Percentiles rank a stretch among this genome's conserved stretches.
These are phyloP conservation scores for Gallinago media DNA, from an alignment of 2,113 vertebrate species.

Conservation along the genomic window DNA sequence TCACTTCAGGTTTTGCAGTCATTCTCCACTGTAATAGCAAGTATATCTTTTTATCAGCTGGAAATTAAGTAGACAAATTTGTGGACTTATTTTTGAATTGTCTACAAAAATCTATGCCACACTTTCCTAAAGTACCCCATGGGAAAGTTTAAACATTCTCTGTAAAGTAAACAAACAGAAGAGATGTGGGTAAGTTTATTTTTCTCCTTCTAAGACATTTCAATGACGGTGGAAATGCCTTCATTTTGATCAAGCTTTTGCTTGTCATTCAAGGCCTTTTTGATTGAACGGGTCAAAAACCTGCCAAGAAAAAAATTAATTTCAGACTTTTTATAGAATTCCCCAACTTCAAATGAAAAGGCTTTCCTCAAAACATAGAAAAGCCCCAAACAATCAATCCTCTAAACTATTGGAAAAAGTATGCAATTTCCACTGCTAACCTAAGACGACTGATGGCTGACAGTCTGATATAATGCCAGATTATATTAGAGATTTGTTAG, in stretches of 20 bases:
- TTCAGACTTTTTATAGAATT: background rate
- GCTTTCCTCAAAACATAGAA: background rate
- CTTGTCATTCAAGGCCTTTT: background rate
- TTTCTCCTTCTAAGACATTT: background rate
- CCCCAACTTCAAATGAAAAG: background rate
- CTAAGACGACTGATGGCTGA: background rate
- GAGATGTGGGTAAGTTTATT: background rate
- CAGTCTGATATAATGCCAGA: background rate
- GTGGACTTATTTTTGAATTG: background rate
- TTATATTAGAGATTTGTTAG: background rate
- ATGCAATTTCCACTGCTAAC: background rate
- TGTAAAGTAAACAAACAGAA: background rate
- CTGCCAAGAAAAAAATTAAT: background rate
- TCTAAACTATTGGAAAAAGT: background rate
- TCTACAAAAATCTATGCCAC: background rate
- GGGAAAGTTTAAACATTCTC: background rate
- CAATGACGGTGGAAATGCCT: background rate
- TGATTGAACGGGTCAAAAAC: conserved; percentile 13
- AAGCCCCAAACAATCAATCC: rapidly evolving
- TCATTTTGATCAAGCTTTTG: conserved; percentile 8
- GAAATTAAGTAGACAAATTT: background rate
- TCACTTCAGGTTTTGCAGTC: background rate
- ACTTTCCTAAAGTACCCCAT: background rate
- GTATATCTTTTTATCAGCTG: background rate
- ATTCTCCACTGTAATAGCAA: background rate